phyloP scores from a whole-genome alignment of 53 echinoderm and acorn worm genomes.

The Astropecten irregularis region DNA sequence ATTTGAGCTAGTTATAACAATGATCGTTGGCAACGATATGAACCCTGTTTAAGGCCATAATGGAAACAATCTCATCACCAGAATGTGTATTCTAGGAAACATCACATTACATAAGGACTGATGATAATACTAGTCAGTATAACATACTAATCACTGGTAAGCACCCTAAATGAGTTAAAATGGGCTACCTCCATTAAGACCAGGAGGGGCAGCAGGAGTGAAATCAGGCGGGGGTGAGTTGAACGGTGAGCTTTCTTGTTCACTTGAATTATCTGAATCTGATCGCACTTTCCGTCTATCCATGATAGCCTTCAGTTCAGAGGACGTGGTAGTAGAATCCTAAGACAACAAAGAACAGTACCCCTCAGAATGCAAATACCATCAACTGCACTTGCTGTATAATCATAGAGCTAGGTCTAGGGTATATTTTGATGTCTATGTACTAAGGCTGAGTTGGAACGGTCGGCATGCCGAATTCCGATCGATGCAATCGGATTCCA shows the following conservation, averaged over 20 bases:
- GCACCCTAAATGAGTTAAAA: background rate
- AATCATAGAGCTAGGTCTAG: too few relatives aligned
- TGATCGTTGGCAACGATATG: background rate
- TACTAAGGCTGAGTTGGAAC: too few relatives aligned
- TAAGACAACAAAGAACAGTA: background rate
- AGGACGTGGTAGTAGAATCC: constrained; percentile 24
- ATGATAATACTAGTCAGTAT: background rate
- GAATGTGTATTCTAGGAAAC: background rate
- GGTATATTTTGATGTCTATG: too few relatives aligned
- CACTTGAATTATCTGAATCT: constrained; percentile 44
- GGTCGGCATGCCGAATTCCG: too few relatives aligned
- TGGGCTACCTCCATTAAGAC: background rate
- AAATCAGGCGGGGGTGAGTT: constrained; percentile 70
- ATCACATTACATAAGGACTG: background rate
- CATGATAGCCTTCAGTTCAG: constrained; percentile 91
- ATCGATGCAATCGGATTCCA: too few relatives aligned
- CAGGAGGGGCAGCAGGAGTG: constrained; percentile 62
- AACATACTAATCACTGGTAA: background rate
- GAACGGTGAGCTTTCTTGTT: constrained; percentile 24
- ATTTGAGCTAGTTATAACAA: too few relatives aligned
- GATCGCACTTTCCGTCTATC: constrained; percentile 80
- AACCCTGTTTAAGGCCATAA: background rate
- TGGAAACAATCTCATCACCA: background rate
- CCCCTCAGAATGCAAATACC: background rate
- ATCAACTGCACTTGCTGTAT: too few relatives aligned